Base-by-base conservation (phyloP, 2,888 invertebrate genomes). In the Drosophila birchii region DNA sequence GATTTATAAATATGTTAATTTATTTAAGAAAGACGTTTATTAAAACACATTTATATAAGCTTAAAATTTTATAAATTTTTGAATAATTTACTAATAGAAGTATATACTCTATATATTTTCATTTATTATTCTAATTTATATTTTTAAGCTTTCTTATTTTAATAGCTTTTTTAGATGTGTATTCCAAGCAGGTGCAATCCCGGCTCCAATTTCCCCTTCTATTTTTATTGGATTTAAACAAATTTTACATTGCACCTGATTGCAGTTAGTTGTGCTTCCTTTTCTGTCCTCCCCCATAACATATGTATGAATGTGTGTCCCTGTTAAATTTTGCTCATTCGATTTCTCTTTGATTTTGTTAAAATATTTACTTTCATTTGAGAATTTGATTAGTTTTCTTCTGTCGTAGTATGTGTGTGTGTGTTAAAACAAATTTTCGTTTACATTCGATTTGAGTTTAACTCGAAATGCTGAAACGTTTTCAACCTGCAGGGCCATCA, bases 401-500 rank as follows among this genome's bases (percentile, higher is more conserved):
- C 0, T 26, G 23, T 43, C 11, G 16, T 1, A 39, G 9, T 18
- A 43, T 43, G 11, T 26, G 26, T 45, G n/a, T 29, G 47, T 45
- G 36, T 55, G 8, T 26, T 51, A 5, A 51, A 55, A 51, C 49
- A 45, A 23, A 67, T 57, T 54, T 63, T 63, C 53, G 45, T 47
- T 74, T 73, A 54, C 38, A 55, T 76, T 49, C 47, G 47, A 56
- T 62, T 53, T 53, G 34, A 32, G 39, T 29, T 66, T 18, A 57
- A 58, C 32, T 55, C 18, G 45, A 47, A 70, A 49, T 70, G 29
- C 58, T 70, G 58, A 47, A 55, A 49, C 38, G 41, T 51, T 39
- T 55, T 51, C 7, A 49, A 64, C 68, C 81, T 84, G 39, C 12
- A 94, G 96, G 75, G 97, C 97, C 83, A 97, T 97, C 93, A 97